These are phyloP conservation scores for Drosophila serrata DNA, from an alignment of 1,140 invertebrate genomes.

Conservation along the genomic window DNA sequence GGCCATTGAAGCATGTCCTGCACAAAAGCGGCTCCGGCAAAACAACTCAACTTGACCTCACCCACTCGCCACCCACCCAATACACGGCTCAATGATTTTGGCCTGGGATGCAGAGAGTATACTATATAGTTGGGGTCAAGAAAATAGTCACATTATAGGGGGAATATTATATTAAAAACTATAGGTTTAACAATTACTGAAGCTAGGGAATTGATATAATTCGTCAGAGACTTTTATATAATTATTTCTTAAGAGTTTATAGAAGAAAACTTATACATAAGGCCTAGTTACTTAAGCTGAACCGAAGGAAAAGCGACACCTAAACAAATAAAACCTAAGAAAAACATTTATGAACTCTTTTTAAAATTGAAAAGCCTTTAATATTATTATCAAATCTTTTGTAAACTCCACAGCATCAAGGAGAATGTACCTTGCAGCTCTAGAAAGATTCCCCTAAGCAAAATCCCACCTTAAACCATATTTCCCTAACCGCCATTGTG, in stretches of 20 bases:
- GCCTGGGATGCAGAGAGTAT: background rate
- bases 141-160: background rate
- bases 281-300: background rate
- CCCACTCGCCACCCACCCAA: background rate
- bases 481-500: background rate
- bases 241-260: too few relatives aligned
- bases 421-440: background rate
- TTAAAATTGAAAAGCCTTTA: background rate
- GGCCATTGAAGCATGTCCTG: constrained; percentile 2
- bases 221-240: background rate
- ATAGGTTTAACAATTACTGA: background rate
- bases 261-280: background rate
- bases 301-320: background rate
- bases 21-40: constrained; percentile 32
- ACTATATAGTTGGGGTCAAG: background rate
- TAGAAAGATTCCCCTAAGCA: background rate
- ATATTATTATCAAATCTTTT: background rate
- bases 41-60: constrained; percentile 24
- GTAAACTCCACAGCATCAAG: background rate
- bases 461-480: background rate
- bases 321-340: background rate
- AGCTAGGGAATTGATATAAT: accelerated
- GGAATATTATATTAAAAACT: background rate
- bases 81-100: constrained; percentile 16
- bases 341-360: background rate